phyloP scores from a whole-genome alignment of 37 sponge, comb jelly and placozoan species.

The Petrosia ficiformis region DNA sequence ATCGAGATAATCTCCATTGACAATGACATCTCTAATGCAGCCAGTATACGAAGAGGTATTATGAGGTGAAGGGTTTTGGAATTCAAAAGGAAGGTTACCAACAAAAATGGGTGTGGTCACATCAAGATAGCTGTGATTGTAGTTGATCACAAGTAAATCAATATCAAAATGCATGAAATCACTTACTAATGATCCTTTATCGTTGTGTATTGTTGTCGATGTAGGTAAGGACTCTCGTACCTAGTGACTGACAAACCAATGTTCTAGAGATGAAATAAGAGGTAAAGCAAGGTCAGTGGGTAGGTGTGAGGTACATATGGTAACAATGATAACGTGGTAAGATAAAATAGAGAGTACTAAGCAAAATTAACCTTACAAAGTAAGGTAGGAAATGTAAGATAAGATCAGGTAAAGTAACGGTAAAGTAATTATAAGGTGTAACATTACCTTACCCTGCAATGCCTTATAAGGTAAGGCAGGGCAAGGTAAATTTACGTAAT shows the following conservation, averaged over 20 bases:
- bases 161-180: background rate
- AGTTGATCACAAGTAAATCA: background rate
- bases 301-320: too few relatives aligned
- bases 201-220: background rate
- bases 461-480: too few relatives aligned
- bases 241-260: constrained; percentile 2
- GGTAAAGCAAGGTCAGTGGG: too few relatives aligned
- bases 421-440: too few relatives aligned
- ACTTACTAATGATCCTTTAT: background rate
- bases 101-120: constrained; percentile 53
- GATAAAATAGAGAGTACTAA: too few relatives aligned
- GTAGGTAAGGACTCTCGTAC: constrained; percentile 26
- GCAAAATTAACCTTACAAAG: too few relatives aligned
- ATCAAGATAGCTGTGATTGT: constrained; percentile 44
- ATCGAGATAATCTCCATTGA: constrained; percentile 40
- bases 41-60: constrained; percentile 21
- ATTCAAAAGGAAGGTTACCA: constrained; percentile 19
- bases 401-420: too few relatives aligned
- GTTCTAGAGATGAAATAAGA: background rate
- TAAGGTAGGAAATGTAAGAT: too few relatives aligned
- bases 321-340: too few relatives aligned
- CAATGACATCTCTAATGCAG: constrained; percentile 55
- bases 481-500: too few relatives aligned
- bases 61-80: background rate
- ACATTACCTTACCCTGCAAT: too few relatives aligned